These are phyloP conservation scores for Crocallis elinguaria DNA, from an alignment of 2,888 invertebrate genomes.

Conservation along the genomic window DNA sequence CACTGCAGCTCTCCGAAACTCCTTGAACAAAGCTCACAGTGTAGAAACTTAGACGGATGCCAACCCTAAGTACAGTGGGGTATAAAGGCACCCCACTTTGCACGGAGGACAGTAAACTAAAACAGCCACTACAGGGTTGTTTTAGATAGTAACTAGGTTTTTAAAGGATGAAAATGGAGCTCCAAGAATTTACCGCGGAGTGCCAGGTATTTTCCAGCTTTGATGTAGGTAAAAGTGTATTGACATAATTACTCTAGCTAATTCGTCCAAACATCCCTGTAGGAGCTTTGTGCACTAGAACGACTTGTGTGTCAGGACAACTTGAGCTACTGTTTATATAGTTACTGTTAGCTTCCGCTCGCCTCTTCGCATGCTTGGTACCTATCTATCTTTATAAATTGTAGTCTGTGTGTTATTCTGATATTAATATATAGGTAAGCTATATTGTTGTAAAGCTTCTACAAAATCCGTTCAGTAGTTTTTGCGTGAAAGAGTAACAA, in stretches of 20 bases:
- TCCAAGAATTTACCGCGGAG: slow-evolving; percentile 6
- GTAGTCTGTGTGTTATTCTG: too few species aligned
- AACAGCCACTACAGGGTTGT: slow-evolving; percentile 21
- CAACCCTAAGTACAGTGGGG: slow-evolving; percentile 15
- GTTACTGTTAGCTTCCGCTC: too few species aligned
- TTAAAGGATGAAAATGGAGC: slow-evolving; percentile 22
- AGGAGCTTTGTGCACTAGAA: too few species aligned
- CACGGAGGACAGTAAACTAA: slow-evolving; percentile 31
- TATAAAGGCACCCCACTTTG: slow-evolving; percentile 23
- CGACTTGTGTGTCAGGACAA: too few species aligned
- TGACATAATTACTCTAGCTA: neutral
- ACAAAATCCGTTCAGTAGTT: too few species aligned
- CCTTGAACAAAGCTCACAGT: neutral
- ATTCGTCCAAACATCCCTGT: neutral
- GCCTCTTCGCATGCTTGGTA: too few species aligned
- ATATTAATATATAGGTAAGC: too few species aligned
- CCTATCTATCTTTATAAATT: too few species aligned
- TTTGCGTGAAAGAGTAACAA: too few species aligned
- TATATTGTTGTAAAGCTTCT: too few species aligned
- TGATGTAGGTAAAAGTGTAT: slow-evolving; percentile 13
- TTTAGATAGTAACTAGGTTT: slow-evolving; percentile 25
- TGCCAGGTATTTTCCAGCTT: slow-evolving; percentile 6
- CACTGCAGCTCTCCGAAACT: neutral
- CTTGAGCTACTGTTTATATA: too few species aligned
- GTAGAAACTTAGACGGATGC: neutral